These are phyloP conservation scores for Ophion costatus DNA, from an alignment of 2,888 invertebrate genomes.

Conservation along the genomic window DNA sequence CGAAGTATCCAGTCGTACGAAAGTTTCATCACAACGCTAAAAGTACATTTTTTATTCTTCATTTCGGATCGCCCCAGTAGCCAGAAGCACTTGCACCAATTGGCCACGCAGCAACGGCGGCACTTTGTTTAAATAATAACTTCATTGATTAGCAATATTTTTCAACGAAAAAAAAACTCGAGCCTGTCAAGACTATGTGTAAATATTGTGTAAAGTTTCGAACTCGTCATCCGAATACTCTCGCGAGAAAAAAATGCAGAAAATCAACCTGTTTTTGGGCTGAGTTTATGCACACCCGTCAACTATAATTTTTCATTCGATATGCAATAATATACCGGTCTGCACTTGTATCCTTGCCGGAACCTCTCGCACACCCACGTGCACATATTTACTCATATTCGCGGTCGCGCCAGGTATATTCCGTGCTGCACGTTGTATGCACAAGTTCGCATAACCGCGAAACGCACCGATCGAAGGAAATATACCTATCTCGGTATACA, in stretches of 20 bases:
- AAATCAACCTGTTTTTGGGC: neutral
- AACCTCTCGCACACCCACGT: neutral
- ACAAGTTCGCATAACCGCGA: neutral
- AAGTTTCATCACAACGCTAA: too few relatives aligned
- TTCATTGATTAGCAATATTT: too few relatives aligned
- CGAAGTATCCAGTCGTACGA: too few relatives aligned
- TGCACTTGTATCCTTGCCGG: neutral
- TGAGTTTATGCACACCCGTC: neutral
- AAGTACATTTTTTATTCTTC: too few relatives aligned
- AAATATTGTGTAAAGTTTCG: too few relatives aligned
- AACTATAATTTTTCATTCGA: neutral
- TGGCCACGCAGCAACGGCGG: too few relatives aligned
- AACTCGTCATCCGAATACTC: neutral
- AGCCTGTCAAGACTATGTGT: too few relatives aligned
- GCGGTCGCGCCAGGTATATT: neutral
- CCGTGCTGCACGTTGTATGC: too few relatives aligned
- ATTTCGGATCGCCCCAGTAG: too few relatives aligned
- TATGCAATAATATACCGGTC: neutral
- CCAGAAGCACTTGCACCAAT: too few relatives aligned
- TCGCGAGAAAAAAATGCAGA: neutral
- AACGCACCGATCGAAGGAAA: neutral
- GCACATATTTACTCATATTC: neutral
- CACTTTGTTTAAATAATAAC: too few relatives aligned
- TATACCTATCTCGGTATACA: constrained; percentile 27
- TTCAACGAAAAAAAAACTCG: too few relatives aligned